Conservation (phyloP, 2,888 invertebrate species). For the Torymus aiolomorphi region DNA sequence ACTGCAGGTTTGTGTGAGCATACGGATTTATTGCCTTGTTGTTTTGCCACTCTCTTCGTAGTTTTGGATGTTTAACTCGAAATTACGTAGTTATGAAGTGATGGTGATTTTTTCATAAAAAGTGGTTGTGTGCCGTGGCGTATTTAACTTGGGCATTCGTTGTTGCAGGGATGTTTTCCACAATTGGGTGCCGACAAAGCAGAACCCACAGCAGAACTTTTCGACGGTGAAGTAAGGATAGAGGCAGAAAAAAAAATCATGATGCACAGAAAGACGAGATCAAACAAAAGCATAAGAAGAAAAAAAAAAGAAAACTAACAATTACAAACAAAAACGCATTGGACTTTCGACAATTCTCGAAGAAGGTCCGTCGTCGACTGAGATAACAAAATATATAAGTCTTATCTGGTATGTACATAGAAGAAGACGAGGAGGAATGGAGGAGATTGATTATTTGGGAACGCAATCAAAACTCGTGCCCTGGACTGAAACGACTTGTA, state of each 20-base stretch:
- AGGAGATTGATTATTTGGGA: slow-evolving; percentile 52
- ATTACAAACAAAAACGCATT: slow-evolving; percentile 44
- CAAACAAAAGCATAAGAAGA: too few relatives aligned
- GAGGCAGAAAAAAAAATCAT: slow-evolving; percentile 18
- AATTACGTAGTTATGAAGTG: too few relatives aligned
- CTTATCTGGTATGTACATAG: slow-evolving; percentile 58
- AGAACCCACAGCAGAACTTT: slow-evolving; percentile 86
- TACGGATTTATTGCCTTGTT: background rate
- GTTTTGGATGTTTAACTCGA: too few relatives aligned
- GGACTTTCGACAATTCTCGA: slow-evolving; percentile 55
- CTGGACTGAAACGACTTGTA: slow-evolving; percentile 54
- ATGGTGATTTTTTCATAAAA: too few relatives aligned
- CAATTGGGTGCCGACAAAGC: slow-evolving; percentile 91
- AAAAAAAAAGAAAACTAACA: slow-evolving; percentile 32
- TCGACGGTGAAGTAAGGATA: slow-evolving; percentile 86
- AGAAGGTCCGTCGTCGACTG: slow-evolving; percentile 56
- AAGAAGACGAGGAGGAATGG: slow-evolving; percentile 23
- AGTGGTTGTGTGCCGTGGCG: too few relatives aligned
- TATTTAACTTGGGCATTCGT: too few relatives aligned
- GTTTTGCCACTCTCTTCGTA: too few relatives aligned
- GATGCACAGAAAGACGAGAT: slow-evolving; percentile 12
- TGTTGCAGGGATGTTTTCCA: slow-evolving; percentile 90
- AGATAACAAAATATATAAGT: slow-evolving; percentile 54
- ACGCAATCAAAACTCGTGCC: slow-evolving; percentile 58
- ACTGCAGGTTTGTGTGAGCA: slow-evolving; percentile 84